Percentiles rank a stretch among this genome's conserved stretches.
Conservation (phyloP, 1,140 invertebrate species). For the Aphelinus certus region DNA sequence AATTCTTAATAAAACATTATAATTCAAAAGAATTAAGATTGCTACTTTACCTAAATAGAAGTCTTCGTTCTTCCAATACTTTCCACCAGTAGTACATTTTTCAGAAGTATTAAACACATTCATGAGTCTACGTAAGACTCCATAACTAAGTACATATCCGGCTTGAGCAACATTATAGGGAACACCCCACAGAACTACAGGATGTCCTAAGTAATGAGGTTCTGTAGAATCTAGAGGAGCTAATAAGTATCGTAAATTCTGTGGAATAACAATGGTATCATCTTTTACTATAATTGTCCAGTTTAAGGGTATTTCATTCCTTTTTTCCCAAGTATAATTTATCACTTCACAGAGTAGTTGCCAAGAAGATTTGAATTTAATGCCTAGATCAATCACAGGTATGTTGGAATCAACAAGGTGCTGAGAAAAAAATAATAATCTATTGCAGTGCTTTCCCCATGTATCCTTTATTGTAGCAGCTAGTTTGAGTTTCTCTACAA, state of each 20-base stretch:
- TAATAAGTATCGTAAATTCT: conserved; percentile 64
- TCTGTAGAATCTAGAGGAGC: conserved; percentile 56
- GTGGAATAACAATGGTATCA: conserved; percentile 64
- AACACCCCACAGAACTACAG: conserved; percentile 63
- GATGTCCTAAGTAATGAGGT: conserved; percentile 66
- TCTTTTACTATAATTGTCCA: conserved; percentile 67
- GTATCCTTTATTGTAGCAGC: conserved; percentile 54
- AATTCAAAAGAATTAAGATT: neutral
- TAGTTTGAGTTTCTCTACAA: conserved; percentile 56
- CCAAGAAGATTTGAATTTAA: conserved; percentile 62
- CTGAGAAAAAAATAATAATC: conserved; percentile 57
- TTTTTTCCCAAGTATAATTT: conserved; percentile 53
- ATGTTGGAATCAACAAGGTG: conserved; percentile 40
- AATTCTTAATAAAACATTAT: too few species aligned
- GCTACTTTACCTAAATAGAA: conserved; percentile 65
- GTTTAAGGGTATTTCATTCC: conserved; percentile 41
- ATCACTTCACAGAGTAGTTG: conserved; percentile 62
- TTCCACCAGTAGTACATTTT: conserved; percentile 61
- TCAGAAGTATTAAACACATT: conserved; percentile 59
- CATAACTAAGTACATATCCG: conserved; percentile 66
- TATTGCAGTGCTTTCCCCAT: conserved; percentile 59
- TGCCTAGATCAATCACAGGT: conserved; percentile 51
- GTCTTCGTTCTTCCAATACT: conserved; percentile 69
- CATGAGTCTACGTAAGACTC: conserved; percentile 54
- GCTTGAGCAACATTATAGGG: conserved; percentile 66